phyloP scores from a whole-genome alignment of 2,113 vertebrate genomes.

The Empidonax traillii region DNA sequence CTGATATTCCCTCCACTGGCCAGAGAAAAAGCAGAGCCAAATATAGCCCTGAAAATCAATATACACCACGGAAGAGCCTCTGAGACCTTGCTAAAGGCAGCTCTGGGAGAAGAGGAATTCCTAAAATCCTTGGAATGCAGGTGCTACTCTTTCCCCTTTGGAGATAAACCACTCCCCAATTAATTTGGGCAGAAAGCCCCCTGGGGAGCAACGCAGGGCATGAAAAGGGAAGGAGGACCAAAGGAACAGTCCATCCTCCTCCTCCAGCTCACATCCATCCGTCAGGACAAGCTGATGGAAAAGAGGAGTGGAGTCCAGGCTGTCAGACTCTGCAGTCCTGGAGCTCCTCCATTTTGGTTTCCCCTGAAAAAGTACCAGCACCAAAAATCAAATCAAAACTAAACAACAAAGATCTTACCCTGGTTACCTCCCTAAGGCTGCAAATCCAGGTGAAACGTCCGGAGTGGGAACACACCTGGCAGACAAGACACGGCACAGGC shows the following conservation, averaged over 20 bases:
- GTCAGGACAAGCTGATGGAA: not conserved
- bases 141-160: not conserved
- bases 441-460: not conserved
- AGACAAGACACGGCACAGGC: not conserved
- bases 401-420: not conserved
- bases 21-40: not conserved
- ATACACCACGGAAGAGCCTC: not conserved
- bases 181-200: not conserved
- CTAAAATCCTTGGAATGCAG: not conserved
- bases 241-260: not conserved
- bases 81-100: not conserved
- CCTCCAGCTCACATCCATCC: not conserved
- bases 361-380: not conserved
- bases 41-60: conserved; percentile 41
- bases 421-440: not conserved
- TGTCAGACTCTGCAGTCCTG: not conserved
- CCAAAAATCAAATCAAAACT: not conserved
- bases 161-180: not conserved
- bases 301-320: accelerated
- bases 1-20: not conserved
- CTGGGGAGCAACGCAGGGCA: not conserved
- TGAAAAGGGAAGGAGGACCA: not conserved
- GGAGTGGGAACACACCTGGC: not conserved
- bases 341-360: not conserved
- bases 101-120: not conserved